Base-by-base conservation (phyloP, 2,113 vertebrate genomes). In the Microcebus murinus region DNA sequence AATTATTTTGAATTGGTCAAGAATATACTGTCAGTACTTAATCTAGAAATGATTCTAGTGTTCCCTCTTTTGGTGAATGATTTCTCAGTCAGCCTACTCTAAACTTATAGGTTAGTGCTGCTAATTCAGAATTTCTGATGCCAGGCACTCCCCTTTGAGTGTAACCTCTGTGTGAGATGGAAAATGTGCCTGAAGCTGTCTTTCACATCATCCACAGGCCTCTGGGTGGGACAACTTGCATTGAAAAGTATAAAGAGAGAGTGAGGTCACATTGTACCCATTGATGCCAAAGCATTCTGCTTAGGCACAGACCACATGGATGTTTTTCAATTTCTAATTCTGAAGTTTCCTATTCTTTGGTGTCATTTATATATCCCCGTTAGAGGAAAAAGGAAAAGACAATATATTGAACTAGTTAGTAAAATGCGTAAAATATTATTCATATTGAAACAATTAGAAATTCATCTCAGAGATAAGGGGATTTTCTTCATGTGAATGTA, bases 271-370 rank as follows among this genome's bases (percentile, higher is more conserved):
- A 34, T 57, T 63, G 31, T 48, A 25, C 74, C 8, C 55, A 1
- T 9, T 76, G 73, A 4, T 89, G 45, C 83, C 63, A 59, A 82
- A 21, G 15, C 68, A 59, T 74, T 73, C 34, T 95, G 31, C 63
- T 73, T 39, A 13, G 25, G 39, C 73, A n/a, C 3, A 85, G 45
- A 90, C 29, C 27, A 80, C 39, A 29, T 39, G 45, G 34, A 25
- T 77, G 94, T 90, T 94, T 23, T 20, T 31, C 10, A 74, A 21
- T 74, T 71, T 86, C 48, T 15, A 76, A 39, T 50, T 90, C 82
- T 85, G 85, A 29, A 87, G 20, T 63, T 92, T 81, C 61, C 25
- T 93, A 52, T 55, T 95, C 34, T 87, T 96, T 95, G 67, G 11
- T 77, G 63, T 92, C 8, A 55, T 87, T 86, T 87, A 17, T 45